Evolutionary conservation across 2,113 vertebrate genomes (phyloP).

Genomic region (Poeciliopsis prolifica): DNA sequence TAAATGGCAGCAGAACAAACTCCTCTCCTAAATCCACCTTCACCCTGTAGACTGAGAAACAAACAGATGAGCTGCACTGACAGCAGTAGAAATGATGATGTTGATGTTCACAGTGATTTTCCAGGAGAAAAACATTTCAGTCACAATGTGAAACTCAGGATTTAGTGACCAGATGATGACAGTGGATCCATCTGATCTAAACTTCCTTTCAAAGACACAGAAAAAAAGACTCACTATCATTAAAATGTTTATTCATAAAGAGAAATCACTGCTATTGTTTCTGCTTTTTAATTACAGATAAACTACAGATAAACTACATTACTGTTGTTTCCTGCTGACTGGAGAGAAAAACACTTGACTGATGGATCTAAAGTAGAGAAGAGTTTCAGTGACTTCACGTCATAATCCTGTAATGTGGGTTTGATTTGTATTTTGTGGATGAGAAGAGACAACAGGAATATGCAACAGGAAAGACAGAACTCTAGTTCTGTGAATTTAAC

Average conservation of each 20-base stretch:
- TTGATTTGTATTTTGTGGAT: neutral
- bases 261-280: neutral
- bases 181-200: neutral
- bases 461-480: neutral
- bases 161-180: neutral
- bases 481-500: neutral
- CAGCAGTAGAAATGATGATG: neutral
- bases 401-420: neutral
- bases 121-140: neutral
- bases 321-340: neutral
- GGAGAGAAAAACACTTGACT: neutral
- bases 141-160: neutral
- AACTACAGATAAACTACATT: neutral
- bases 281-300: neutral
- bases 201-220: neutral
- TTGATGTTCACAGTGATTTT: neutral
- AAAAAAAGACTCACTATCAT: neutral
- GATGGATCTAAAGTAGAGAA: neutral
- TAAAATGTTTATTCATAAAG: neutral
- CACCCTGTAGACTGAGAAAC: neutral
- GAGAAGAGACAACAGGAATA: neutral
- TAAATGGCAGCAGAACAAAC: neutral
- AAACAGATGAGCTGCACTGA: neutral
- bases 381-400: neutral
- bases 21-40: neutral